A percentile compares a stretch with the other conserved stretches of the same genome.
These are phyloP conservation scores for Litocranius walleri DNA, from an alignment of 2,113 vertebrate species.

Conservation along the genomic window DNA sequence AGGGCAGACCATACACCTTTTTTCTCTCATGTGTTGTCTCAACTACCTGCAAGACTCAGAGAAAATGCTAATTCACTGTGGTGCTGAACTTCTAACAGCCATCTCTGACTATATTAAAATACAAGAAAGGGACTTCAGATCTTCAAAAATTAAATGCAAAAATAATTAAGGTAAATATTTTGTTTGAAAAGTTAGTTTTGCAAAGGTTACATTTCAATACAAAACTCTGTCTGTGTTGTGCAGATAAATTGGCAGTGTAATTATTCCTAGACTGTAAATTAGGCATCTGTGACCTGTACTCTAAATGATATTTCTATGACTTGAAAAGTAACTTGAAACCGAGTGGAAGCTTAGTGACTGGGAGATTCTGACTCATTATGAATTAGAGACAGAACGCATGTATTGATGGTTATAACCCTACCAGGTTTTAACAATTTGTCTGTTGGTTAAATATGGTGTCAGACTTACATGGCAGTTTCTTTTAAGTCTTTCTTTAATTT, in stretches of 20 bases:
- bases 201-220: constrained; percentile 34
- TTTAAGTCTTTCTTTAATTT: constrained; percentile 67
- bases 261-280: constrained; percentile 42
- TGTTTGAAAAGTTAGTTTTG: constrained; percentile 18
- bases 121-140: neutral
- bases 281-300: constrained; percentile 38
- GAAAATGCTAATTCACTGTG: neutral
- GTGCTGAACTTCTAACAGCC: neutral
- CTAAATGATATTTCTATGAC: constrained; percentile 38
- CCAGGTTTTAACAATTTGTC: constrained; percentile 42
- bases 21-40: neutral
- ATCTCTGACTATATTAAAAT: neutral
- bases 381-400: neutral
- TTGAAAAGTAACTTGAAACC: constrained; percentile 38
- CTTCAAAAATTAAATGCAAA: constrained; percentile 7
- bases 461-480: constrained; percentile 25
- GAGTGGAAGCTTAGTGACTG: neutral
- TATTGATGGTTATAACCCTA: neutral
- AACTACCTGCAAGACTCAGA: neutral
- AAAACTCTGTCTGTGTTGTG: constrained; percentile 3
- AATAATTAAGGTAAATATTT: neutral
- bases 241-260: constrained; percentile 33
- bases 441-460: constrained; percentile 60
- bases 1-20: neutral
- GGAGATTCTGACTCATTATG: neutral